Evolutionary conservation across 2,888 invertebrate species (phyloP).

Genomic region (Drosophila setosimentum): DNA sequence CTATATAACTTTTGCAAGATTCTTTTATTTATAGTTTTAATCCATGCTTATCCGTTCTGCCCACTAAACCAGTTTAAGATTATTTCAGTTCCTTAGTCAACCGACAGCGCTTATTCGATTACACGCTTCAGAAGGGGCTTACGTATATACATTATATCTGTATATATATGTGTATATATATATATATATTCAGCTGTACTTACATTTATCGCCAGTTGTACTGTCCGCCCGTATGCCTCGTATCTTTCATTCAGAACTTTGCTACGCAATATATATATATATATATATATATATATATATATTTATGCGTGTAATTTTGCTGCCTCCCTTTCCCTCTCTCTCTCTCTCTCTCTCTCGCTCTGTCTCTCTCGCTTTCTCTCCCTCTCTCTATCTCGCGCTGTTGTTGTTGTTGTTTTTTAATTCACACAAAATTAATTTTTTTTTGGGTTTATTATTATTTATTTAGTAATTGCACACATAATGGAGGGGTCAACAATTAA

Average conservation of each 20-base stretch:
- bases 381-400: conserved; percentile 25
- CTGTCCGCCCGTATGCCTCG: conserved; percentile 54
- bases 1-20: not conserved
- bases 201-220: conserved; percentile 69
- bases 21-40: conserved; percentile 4
- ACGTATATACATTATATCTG: not conserved
- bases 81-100: conserved; percentile 18
- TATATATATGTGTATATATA: conserved; percentile 13
- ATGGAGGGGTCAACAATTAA: conserved; percentile 59
- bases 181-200: conserved; percentile 51
- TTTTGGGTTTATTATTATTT: conserved; percentile 51
- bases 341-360: conserved; percentile 14
- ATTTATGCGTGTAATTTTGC: conserved; percentile 65
- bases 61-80: conserved; percentile 45
- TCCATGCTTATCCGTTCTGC: conserved; percentile 3
- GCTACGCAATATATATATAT: conserved; percentile 74
- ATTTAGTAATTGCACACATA: conserved; percentile 76
- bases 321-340: conserved; percentile 30
- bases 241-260: conserved; percentile 72
- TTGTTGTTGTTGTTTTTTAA: conserved; percentile 47
- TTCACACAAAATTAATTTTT: conserved; percentile 69
- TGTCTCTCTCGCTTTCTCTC: conserved; percentile 18
- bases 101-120: conserved; percentile 30
- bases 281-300: conserved; percentile 20
- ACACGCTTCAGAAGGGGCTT: not conserved